These are phyloP conservation scores for Proterorhinus semilunaris DNA, from an alignment of 2,113 vertebrate genomes.

Conservation along the genomic window DNA sequence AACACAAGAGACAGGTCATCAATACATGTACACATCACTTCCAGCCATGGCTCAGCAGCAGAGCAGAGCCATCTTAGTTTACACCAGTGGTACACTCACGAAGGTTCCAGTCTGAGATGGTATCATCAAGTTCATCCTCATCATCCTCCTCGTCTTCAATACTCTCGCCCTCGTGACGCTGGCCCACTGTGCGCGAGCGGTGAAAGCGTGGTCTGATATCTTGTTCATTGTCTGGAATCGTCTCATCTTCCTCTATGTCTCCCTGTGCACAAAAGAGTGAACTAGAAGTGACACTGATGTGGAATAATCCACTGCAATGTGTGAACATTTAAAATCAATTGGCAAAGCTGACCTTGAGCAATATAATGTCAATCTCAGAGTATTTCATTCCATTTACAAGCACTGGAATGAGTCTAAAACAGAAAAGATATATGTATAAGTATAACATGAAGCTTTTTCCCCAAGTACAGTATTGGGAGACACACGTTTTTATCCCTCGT, in stretches of 20 bases:
- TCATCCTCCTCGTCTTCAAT: constrained; percentile 91
- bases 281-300: background rate
- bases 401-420: constrained; percentile 89
- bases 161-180: constrained; percentile 91
- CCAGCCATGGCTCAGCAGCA: background rate
- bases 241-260: constrained; percentile 95
- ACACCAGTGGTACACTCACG: constrained; percentile 76
- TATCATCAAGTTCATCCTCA: constrained; percentile 91
- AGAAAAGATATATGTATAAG: constrained; percentile 18
- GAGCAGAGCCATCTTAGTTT: constrained; percentile 3
- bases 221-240: constrained; percentile 94
- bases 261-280: constrained; percentile 73
- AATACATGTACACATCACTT: background rate
- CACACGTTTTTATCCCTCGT: constrained; percentile 22
- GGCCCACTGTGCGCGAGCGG: constrained; percentile 91
- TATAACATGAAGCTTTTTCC: no score
- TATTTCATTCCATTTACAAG: constrained; percentile 99
- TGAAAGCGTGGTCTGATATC: constrained; percentile 96
- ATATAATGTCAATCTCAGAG: constrained; percentile 97
- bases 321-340: background rate
- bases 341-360: constrained; percentile 87
- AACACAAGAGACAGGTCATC: constrained; percentile 23
- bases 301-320: background rate
- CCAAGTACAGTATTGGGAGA: no score
- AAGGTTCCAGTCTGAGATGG: constrained; percentile 97